Percentiles rank a stretch among this genome's conserved stretches.
Evolutionary conservation across 2,888 invertebrate species (phyloP).

Genomic region (Cephonodes hylas): DNA sequence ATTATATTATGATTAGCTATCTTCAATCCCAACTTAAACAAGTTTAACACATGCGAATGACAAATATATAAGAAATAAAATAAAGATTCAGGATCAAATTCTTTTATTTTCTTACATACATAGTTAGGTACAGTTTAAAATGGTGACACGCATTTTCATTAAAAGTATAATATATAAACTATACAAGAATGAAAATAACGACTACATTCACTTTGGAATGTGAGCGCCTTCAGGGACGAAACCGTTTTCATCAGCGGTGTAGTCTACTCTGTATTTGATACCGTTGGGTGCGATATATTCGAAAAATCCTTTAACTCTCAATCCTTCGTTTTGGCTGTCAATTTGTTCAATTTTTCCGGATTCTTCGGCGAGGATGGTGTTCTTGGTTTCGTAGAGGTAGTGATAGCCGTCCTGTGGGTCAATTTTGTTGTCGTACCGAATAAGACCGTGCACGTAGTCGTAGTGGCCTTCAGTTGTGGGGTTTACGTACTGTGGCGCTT

Average conservation of each 20-base stretch:
- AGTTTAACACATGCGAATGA: not conserved
- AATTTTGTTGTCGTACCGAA: constrained; percentile 64
- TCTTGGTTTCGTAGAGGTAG: constrained; percentile 74
- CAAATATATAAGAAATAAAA: not conserved
- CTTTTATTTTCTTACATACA: constrained; percentile 11
- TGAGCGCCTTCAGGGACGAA: constrained; percentile 64
- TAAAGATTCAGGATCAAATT: not conserved
- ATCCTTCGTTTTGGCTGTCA: constrained; percentile 48
- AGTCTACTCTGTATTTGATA: constrained; percentile 71
- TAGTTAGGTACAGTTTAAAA: constrained; percentile 11
- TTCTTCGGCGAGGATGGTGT: constrained; percentile 73
- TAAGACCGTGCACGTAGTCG: constrained; percentile 67
- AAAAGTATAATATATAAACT: not conserved
- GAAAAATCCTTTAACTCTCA: constrained; percentile 67
- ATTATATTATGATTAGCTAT: not conserved
- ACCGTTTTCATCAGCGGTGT: constrained; percentile 73
- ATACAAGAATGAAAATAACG: constrained; percentile 5
- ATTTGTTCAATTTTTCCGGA: constrained; percentile 61
- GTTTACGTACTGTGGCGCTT: not conserved
- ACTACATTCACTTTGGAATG: constrained; percentile 53
- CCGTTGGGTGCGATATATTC: constrained; percentile 71
- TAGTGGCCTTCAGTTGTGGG: constrained; percentile 30
- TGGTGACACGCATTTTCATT: not conserved
- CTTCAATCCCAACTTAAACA: not conserved
- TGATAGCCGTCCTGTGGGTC: constrained; percentile 62